Conservation (phyloP, 1,140 invertebrate genomes). For the Drosophila pseudoobscura region DNA sequence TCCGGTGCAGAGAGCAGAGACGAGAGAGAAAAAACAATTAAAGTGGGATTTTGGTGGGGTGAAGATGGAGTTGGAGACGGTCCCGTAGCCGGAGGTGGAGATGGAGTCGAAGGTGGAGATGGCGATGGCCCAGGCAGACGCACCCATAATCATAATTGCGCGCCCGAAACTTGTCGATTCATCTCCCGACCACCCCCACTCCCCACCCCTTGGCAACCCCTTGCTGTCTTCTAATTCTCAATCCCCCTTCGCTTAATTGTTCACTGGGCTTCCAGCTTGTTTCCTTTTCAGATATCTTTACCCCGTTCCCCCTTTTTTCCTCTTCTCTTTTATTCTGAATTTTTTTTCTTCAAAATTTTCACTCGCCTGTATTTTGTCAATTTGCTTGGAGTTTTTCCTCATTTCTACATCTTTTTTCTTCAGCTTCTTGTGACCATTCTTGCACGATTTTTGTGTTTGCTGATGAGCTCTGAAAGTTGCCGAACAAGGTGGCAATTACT, state of each 20-base stretch:
- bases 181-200: background rate
- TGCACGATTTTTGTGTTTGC: constrained; percentile 40
- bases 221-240: constrained; percentile 60
- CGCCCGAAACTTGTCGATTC: constrained; percentile 68
- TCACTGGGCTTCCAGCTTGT: constrained; percentile 39
- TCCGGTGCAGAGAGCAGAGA: constrained; percentile 31
- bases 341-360: constrained; percentile 48
- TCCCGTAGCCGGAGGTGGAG: no score
- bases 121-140: constrained; percentile 29
- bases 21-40: constrained; percentile 69
- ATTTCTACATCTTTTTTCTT: constrained; percentile 9
- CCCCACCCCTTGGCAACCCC: constrained; percentile 11
- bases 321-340: constrained; percentile 28
- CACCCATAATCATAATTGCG: constrained; percentile 79
- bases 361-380: constrained; percentile 78
- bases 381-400: constrained; percentile 40
- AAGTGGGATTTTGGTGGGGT: constrained; percentile 40
- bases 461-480: constrained; percentile 65
- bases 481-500: constrained; percentile 78
- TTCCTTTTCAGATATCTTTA: constrained; percentile 40
- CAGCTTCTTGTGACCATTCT: constrained; percentile 5
- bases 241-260: constrained; percentile 71
- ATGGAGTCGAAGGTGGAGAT: no score
- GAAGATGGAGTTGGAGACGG: background rate
- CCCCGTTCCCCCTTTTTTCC: background rate